Conservation (phyloP, 2,113 vertebrate genomes). For the Dipodomys stephensi region DNA sequence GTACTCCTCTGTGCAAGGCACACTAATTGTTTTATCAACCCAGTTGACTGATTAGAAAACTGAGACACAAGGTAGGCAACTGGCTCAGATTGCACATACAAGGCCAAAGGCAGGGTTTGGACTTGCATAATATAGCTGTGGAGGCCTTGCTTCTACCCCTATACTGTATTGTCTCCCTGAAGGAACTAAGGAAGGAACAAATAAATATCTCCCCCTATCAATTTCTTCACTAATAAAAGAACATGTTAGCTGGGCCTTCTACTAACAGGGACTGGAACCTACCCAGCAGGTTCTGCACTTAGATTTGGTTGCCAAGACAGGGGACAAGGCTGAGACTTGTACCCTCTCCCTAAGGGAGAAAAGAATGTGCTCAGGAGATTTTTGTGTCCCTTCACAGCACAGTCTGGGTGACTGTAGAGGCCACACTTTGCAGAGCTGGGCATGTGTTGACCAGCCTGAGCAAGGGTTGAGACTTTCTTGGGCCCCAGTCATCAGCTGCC, state of each 20-base stretch:
- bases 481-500: not conserved
- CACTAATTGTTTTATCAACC: not conserved
- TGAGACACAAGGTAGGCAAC: not conserved
- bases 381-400: not conserved
- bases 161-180: not conserved
- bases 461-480: not conserved
- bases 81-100: not conserved
- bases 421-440: not conserved
- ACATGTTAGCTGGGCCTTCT: not conserved
- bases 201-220: too few species aligned
- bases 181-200: not conserved
- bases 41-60: constrained; percentile 11
- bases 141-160: not conserved
- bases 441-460: not conserved
- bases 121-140: not conserved
- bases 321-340: not conserved
- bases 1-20: not conserved
- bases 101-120: constrained; percentile 26
- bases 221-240: not conserved
- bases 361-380: not conserved
- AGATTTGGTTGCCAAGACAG: not conserved
- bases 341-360: not conserved
- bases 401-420: not conserved
- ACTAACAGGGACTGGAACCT: not conserved
- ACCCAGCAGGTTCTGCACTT: not conserved